phyloP scores from a whole-genome alignment of 1,140 invertebrate species.

The Drosophila tristis region DNA sequence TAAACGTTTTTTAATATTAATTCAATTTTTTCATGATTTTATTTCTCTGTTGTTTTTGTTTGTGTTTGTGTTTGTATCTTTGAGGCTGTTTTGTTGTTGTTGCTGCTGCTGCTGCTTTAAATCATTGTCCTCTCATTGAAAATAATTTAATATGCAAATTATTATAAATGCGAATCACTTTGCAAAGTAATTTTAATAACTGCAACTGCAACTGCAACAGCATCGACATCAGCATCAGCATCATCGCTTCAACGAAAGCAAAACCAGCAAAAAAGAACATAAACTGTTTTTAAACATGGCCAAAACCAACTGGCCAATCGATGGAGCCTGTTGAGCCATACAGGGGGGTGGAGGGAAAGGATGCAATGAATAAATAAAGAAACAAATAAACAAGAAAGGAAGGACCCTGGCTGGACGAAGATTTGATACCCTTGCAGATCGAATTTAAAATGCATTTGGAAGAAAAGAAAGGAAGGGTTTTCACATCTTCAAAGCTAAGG shows the following conservation, averaged over 20 bases:
- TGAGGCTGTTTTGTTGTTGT: constrained; percentile 36
- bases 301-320: constrained; percentile 56
- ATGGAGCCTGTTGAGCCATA: constrained; percentile 14
- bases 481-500: too few relatives aligned
- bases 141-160: constrained; percentile 82
- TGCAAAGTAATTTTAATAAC: constrained; percentile 75
- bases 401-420: too few relatives aligned
- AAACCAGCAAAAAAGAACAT: constrained; percentile 46
- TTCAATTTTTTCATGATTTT: constrained; percentile 68
- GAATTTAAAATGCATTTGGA: too few relatives aligned
- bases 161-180: constrained; percentile 74
- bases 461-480: too few relatives aligned
- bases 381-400: constrained; percentile 27
- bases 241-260: constrained; percentile 27
- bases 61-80: constrained; percentile 24
- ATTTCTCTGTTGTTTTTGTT: constrained; percentile 55
- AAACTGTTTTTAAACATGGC: constrained; percentile 71
- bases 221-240: too few relatives aligned
- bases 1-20: constrained; percentile 80
- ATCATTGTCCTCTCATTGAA: constrained; percentile 72
- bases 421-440: too few relatives aligned
- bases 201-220: constrained; percentile 44
- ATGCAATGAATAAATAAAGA: constrained; percentile 58
- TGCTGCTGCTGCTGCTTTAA: constrained; percentile 41
- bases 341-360: constrained; percentile 3